Percentiles rank a stretch among this genome's conserved stretches.
Conservation (phyloP, 2,797 vertebrate species). For the Salmo trutta region DNA sequence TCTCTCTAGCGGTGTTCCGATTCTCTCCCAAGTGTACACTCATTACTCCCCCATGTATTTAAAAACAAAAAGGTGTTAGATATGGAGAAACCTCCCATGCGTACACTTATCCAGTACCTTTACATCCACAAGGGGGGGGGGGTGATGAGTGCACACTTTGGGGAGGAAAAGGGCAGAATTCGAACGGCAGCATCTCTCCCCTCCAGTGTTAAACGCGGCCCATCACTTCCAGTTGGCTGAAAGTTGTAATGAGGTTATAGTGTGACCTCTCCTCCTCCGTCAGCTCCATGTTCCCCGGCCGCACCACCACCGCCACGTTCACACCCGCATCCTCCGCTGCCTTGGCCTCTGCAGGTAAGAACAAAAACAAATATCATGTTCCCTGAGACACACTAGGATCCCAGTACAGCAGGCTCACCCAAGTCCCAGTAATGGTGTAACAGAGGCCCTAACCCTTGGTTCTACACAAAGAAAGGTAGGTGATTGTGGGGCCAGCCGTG, state of each 20-base stretch:
- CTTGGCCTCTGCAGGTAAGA: slow-evolving; percentile 84
- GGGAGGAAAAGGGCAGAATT: slow-evolving; percentile 22
- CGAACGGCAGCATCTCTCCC: slow-evolving; percentile 7
- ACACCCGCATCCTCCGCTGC: slow-evolving; percentile 88
- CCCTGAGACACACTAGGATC: too few relatives aligned
- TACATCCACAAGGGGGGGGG: background rate
- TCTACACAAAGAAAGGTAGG: too few relatives aligned
- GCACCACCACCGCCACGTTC: slow-evolving; percentile 87
- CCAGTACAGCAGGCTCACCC: too few relatives aligned
- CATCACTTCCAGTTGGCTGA: slow-evolving; percentile 82
- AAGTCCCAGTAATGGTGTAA: too few relatives aligned
- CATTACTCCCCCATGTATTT: background rate
- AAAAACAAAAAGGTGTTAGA: background rate
- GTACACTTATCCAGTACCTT: background rate
- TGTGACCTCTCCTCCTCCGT: slow-evolving; percentile 88
- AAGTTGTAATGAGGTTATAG: slow-evolving; percentile 87
- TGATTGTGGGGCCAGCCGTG: too few relatives aligned
- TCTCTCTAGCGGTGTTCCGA: background rate
- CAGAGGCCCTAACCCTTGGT: too few relatives aligned
- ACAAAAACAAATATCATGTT: background rate
- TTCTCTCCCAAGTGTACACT: background rate
- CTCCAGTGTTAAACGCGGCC: slow-evolving; percentile 62
- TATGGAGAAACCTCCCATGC: background rate
- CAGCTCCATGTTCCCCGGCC: slow-evolving; percentile 90
- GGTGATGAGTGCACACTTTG: background rate